These are phyloP conservation scores for Falco peregrinus DNA, from an alignment of 2,797 vertebrate genomes.

Conservation along the genomic window DNA sequence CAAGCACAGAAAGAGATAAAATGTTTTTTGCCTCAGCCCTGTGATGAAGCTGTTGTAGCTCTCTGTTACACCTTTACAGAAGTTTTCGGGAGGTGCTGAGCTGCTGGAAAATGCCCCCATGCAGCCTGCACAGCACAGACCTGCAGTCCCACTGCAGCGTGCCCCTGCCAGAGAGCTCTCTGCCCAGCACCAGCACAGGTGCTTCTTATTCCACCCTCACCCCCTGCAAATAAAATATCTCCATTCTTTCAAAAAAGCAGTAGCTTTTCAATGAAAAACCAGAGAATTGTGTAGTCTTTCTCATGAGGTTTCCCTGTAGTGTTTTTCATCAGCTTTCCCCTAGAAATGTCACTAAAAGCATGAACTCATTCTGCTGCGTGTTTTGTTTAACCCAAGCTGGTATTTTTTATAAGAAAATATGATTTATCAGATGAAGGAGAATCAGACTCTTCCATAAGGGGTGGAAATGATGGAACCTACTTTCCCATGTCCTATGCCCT, in stretches of 20 bases:
- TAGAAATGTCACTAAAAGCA: background rate
- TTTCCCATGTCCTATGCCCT: background rate
- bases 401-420: background rate
- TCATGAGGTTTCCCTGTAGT: background rate
- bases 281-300: background rate
- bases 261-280: background rate
- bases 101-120: background rate
- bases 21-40: background rate
- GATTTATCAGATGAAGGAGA: background rate
- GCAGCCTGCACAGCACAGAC: background rate
- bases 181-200: rapidly evolving
- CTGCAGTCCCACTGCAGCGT: background rate
- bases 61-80: background rate
- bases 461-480: background rate
- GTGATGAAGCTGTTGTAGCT: background rate
- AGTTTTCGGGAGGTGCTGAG: background rate
- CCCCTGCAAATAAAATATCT: background rate
- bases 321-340: background rate
- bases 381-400: background rate
- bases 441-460: background rate
- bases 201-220: background rate
- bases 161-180: background rate
- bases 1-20: background rate
- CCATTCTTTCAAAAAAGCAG: background rate
- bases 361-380: background rate